Evolutionary conservation across 64 coral and sea anemone species (phyloP).

Genomic region (Montipora sp.): DNA sequence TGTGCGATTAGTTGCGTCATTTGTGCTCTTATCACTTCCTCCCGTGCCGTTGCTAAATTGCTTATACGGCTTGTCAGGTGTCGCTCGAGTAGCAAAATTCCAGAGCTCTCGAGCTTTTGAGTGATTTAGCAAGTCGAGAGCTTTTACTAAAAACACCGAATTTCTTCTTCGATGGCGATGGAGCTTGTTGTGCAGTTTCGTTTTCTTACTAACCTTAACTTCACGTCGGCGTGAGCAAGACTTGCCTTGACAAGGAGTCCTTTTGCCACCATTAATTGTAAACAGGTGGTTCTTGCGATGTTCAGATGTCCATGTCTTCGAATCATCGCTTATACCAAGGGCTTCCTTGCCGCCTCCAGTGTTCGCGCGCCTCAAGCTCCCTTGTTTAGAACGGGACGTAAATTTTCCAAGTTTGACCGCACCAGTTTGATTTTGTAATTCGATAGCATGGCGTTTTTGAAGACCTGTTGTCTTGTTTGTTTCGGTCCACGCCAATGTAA

Average conservation of each 20-base stretch:
- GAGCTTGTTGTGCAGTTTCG: background rate
- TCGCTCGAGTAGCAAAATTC: slow-evolving; percentile 15
- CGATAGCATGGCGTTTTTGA: background rate
- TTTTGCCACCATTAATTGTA: background rate
- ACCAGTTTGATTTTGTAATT: background rate
- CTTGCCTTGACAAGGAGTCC: background rate
- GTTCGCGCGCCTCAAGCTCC: background rate
- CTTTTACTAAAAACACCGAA: slow-evolving; percentile 20
- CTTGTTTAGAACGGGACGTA: background rate
- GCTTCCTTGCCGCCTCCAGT: background rate
- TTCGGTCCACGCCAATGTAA: slow-evolving; percentile 4
- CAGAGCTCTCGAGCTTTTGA: background rate
- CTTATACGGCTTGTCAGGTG: slow-evolving; percentile 16
- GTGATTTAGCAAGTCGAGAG: slow-evolving; percentile 27
- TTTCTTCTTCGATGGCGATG: slow-evolving; percentile 13
- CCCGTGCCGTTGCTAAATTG: slow-evolving; percentile 9
- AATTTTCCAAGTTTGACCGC: background rate
- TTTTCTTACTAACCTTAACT: background rate
- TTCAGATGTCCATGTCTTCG: background rate
- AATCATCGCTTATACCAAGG: background rate
- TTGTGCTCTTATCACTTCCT: background rate
- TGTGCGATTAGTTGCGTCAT: background rate
- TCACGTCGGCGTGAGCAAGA: background rate
- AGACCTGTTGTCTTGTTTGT: slow-evolving; percentile 21
- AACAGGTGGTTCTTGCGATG: slow-evolving; percentile 26